phyloP scores from a whole-genome alignment of 2,888 invertebrate genomes.

The Heliconius cydno region DNA sequence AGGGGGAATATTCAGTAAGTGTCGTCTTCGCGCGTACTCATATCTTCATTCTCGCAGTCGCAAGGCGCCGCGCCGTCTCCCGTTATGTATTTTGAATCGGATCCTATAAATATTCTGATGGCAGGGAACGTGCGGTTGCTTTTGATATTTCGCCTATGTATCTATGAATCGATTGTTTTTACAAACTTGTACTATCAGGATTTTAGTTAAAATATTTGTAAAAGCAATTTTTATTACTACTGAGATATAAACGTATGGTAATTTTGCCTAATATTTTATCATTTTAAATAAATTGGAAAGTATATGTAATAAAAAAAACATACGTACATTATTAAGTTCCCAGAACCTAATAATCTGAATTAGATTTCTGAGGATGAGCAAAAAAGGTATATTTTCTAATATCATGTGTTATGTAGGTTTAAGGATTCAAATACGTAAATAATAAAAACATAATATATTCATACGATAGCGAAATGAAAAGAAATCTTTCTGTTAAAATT shows the following conservation, averaged over 20 bases:
- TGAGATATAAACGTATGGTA: neutral
- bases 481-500: neutral
- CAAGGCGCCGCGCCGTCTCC: conserved; percentile 66
- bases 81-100: conserved; percentile 64
- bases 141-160: conserved; percentile 29
- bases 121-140: conserved; percentile 26
- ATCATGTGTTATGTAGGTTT: too few species aligned
- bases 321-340: too few species aligned
- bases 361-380: too few species aligned
- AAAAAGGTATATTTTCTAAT: too few species aligned
- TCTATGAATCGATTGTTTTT: conserved; percentile 4
- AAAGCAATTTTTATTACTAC: too few species aligned
- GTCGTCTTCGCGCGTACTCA: conserved; percentile 54
- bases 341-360: too few species aligned
- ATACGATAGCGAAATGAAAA: neutral
- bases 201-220: neutral
- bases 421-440: neutral
- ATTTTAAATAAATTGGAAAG: too few species aligned
- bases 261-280: too few species aligned
- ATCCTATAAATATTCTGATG: conserved; percentile 58
- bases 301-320: too few species aligned
- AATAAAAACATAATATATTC: neutral
- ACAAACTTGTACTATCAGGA: neutral
- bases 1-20: conserved; percentile 50
- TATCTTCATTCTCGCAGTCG: conserved; percentile 54